Conservation (phyloP, 1,140 invertebrate genomes). For the Sipha flava region DNA sequence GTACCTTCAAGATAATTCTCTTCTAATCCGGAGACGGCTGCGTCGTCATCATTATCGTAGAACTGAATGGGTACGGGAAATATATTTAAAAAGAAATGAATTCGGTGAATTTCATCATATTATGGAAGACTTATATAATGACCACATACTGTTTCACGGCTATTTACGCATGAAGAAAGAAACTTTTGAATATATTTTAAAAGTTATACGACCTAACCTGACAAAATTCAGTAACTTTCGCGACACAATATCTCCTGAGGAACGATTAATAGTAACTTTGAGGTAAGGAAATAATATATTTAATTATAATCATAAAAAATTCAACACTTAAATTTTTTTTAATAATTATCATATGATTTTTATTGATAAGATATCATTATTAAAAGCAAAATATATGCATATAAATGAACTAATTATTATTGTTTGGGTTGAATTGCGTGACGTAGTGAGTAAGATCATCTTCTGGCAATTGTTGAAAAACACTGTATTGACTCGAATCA, state of each 20-base stretch:
- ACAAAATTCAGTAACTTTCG: constrained; percentile 4
- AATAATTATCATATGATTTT: neutral
- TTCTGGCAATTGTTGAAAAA: too few relatives aligned
- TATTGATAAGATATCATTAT: neutral
- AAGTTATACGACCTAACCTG: constrained; percentile 6
- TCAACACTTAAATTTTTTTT: neutral
- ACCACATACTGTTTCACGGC: constrained; percentile 4
- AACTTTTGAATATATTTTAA: constrained; percentile 2
- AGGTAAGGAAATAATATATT: neutral
- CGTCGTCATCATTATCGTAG: constrained; percentile 1
- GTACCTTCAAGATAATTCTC: constrained; percentile 3
- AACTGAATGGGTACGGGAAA: neutral
- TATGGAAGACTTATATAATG: constrained; percentile 4
- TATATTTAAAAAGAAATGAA: constrained; percentile 1
- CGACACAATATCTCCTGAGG: constrained; percentile 2
- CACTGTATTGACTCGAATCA: too few relatives aligned
- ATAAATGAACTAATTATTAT: neutral
- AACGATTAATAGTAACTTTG: constrained; percentile 6
- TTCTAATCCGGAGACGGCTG: constrained; percentile 3
- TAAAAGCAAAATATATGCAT: neutral
- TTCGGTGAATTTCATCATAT: constrained; percentile 13
- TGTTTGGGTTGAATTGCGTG: neutral
- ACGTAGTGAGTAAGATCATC: neutral
- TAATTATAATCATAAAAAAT: neutral
- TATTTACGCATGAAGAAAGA: constrained; percentile 15